phyloP scores from a whole-genome alignment of 2,797 vertebrate species.

The Gymnodraco acuticeps region DNA sequence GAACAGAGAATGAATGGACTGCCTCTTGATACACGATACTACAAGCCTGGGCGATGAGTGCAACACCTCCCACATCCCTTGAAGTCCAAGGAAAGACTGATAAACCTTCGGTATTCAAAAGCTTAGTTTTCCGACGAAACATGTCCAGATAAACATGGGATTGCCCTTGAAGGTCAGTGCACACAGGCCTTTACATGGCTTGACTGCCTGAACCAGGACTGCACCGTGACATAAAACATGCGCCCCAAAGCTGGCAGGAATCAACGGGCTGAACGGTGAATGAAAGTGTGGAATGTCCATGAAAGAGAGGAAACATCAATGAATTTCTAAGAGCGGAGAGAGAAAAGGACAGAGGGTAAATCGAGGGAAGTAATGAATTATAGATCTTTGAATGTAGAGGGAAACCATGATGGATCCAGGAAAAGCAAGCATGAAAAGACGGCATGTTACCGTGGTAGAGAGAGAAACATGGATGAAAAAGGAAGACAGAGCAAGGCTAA shows the following conservation, averaged over 20 bases:
- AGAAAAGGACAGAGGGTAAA: constrained; percentile 5
- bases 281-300: constrained; percentile 9
- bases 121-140: constrained; percentile 31
- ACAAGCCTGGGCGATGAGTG: too few relatives aligned
- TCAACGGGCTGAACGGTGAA: constrained; percentile 35
- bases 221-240: constrained; percentile 52
- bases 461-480: too few relatives aligned
- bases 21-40: constrained; percentile 11
- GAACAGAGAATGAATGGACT: not conserved
- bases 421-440: constrained; percentile 16
- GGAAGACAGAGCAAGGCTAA: not conserved
- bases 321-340: constrained; percentile 27
- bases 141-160: constrained; percentile 38
- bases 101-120: constrained; percentile 33
- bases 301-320: constrained; percentile 55
- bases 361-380: constrained; percentile 36
- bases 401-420: constrained; percentile 45
- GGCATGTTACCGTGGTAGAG: too few relatives aligned
- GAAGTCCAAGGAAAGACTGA: constrained; percentile 17
- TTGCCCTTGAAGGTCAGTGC: constrained; percentile 34
- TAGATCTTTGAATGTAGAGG: constrained; percentile 44
- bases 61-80: too few relatives aligned
- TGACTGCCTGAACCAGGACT: constrained; percentile 17
- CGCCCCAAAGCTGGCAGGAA: constrained; percentile 34
- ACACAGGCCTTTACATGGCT: constrained; percentile 11